Evolutionary conservation across 2,113 vertebrate genomes (phyloP).

Genomic region (Aptenodytes forsteri): DNA sequence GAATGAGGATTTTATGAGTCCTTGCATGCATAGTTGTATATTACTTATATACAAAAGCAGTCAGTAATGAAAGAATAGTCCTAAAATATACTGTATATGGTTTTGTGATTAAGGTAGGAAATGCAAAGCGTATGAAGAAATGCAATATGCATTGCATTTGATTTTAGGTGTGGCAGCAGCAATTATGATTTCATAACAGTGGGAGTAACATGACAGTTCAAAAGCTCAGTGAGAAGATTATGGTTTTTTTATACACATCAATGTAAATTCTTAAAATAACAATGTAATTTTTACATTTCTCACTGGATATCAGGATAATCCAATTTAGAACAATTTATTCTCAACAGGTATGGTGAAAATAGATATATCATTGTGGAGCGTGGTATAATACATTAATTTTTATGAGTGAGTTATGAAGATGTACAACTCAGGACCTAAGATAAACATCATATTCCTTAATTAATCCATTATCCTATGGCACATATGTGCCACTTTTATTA

Average conservation of each 20-base stretch:
- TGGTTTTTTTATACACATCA: conserved; percentile 36
- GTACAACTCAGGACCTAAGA: conserved; percentile 71
- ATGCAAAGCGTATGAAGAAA: neutral
- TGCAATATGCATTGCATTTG: neutral
- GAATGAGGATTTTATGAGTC: conserved; percentile 73
- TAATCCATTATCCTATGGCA: conserved; percentile 75
- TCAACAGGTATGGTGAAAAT: conserved; percentile 75
- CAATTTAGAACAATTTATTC: conserved; percentile 74
- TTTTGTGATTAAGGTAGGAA: conserved; percentile 44
- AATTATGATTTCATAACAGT: conserved; percentile 43
- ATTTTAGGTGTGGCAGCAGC: conserved; percentile 51
- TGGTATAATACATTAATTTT: conserved; percentile 77
- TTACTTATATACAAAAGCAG: conserved; percentile 38
- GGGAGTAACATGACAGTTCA: conserved; percentile 45
- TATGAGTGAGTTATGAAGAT: conserved; percentile 78
- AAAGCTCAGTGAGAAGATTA: conserved; percentile 41
- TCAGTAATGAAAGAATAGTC: conserved; percentile 54
- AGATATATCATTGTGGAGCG: conserved; percentile 52
- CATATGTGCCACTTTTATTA: conserved; percentile 76
- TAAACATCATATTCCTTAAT: conserved; percentile 82
- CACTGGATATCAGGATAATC: conserved; percentile 62
- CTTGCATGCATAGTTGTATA: conserved; percentile 62
- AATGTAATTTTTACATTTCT: conserved; percentile 59
- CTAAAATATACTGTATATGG: conserved; percentile 4
- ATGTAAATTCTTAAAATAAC: conserved; percentile 71